Conservation (phyloP, 1,140 invertebrate species). For the Sweltsa coloradensis region DNA sequence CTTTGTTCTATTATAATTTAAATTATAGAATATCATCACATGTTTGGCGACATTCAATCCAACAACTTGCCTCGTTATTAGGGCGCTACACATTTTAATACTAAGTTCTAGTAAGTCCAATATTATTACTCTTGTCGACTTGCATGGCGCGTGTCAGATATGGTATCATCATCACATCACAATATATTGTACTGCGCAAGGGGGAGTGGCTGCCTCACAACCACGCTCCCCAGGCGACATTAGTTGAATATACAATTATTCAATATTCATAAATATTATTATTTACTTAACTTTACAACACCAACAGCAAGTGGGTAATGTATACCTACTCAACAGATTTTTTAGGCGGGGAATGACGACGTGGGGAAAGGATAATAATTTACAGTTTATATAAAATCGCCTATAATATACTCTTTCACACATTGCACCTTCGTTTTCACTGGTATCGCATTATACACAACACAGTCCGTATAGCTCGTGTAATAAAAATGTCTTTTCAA, state of each 20-base stretch:
- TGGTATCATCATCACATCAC: slow-evolving; percentile 15
- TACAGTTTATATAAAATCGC: slow-evolving; percentile 6
- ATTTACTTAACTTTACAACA: slow-evolving; percentile 9
- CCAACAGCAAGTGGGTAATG: slow-evolving; percentile 4
- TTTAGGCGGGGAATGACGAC: neutral
- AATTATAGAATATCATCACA: too few species aligned
- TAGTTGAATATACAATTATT: slow-evolving; percentile 4
- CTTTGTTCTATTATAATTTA: too few species aligned
- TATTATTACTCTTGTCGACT: slow-evolving; percentile 1
- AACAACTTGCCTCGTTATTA: slow-evolving; percentile 7
- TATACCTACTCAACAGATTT: neutral
- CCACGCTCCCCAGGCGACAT: neutral
- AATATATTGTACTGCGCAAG: slow-evolving; percentile 6
- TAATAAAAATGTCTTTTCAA: too few species aligned
- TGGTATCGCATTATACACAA: too few species aligned
- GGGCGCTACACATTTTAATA: neutral
- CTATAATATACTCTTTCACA: neutral
- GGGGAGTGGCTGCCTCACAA: slow-evolving; percentile 6
- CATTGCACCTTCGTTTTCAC: slow-evolving; percentile 4
- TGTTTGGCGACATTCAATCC: too few species aligned
- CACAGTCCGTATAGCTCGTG: neutral
- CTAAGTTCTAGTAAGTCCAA: neutral
- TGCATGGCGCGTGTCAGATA: slow-evolving; percentile 9
- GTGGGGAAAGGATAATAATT: slow-evolving; percentile 2
- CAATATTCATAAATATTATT: slow-evolving; percentile 10